Conservation (phyloP, 2,113 vertebrate genomes). For the Phrynosoma platyrhinos region DNA sequence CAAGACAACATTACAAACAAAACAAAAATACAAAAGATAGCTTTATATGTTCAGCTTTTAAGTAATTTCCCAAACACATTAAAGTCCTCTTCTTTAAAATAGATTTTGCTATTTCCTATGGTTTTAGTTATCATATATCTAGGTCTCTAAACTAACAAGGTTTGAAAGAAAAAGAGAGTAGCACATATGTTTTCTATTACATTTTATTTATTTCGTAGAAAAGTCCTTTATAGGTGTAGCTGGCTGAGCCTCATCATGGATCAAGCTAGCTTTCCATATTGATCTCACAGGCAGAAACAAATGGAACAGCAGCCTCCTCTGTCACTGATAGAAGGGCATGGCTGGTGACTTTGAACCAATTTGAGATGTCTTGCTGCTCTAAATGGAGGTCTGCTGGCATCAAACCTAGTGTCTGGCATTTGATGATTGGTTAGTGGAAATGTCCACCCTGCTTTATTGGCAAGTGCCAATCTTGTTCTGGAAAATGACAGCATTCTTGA, state of each 20-base stretch:
- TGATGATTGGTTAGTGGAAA: constrained; percentile 19
- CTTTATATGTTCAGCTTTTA: no score
- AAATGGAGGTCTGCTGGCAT: background rate
- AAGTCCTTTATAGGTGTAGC: background rate
- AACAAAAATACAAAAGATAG: no score
- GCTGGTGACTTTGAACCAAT: background rate
- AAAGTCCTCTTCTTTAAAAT: no score
- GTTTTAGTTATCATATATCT: no score
- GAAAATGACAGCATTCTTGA: constrained; percentile 5
- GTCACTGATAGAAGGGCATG: background rate
- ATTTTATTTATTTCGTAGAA: background rate
- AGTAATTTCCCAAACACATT: no score
- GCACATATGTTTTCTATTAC: no score
- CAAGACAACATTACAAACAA: no score
- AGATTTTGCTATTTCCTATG: no score
- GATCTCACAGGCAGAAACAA: background rate
- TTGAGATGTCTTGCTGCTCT: constrained; percentile 8
- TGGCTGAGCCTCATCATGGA: background rate
- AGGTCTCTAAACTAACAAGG: no score
- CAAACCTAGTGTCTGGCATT: background rate
- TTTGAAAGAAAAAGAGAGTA: no score
- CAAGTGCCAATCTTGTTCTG: constrained; percentile 13
- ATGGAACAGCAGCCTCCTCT: background rate
- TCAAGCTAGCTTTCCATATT: constrained; percentile 16
- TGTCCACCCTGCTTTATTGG: background rate